Evolutionary conservation across 2,797 vertebrate genomes (phyloP).

Genomic region (Eutrigla gurnardus): DNA sequence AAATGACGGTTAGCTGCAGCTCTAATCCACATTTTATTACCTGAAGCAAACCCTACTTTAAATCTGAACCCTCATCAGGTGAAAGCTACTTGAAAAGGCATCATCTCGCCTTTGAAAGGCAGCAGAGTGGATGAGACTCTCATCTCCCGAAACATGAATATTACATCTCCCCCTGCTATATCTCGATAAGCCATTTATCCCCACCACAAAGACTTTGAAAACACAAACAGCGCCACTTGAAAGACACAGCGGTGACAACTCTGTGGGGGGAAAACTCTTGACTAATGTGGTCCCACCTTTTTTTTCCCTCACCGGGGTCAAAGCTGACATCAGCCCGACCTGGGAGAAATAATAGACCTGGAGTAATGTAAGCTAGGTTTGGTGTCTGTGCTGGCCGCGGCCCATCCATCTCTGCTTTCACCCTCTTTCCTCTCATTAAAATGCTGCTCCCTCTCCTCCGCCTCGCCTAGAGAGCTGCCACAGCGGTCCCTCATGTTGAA

Average conservation of each 20-base stretch:
- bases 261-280: slow-evolving; percentile 18
- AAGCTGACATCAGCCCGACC: slow-evolving; percentile 49
- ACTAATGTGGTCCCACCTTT: slow-evolving; percentile 20
- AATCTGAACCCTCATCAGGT: background rate
- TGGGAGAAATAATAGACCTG: slow-evolving; percentile 12
- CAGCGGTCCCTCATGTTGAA: slow-evolving; percentile 40
- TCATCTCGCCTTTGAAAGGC: slow-evolving; percentile 26
- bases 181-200: slow-evolving; percentile 19
- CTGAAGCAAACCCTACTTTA: background rate
- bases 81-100: slow-evolving; percentile 22
- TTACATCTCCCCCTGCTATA: slow-evolving; percentile 15
- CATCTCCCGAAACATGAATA: slow-evolving; percentile 14
- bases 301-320: slow-evolving; percentile 9
- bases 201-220: slow-evolving; percentile 10
- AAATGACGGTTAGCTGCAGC: background rate
- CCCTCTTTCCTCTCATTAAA: slow-evolving; percentile 48
- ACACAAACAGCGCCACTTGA: slow-evolving; percentile 16
- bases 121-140: slow-evolving; percentile 20
- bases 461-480: slow-evolving; percentile 21
- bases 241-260: slow-evolving; percentile 17
- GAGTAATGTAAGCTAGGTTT: slow-evolving; percentile 25
- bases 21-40: background rate
- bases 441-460: slow-evolving; percentile 33
- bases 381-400: slow-evolving; percentile 19
- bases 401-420: slow-evolving; percentile 48